A percentile compares a stretch with the other conserved stretches of the same genome.
Conservation (phyloP, 1,140 invertebrate species). For the Hirudo medicinalis region DNA sequence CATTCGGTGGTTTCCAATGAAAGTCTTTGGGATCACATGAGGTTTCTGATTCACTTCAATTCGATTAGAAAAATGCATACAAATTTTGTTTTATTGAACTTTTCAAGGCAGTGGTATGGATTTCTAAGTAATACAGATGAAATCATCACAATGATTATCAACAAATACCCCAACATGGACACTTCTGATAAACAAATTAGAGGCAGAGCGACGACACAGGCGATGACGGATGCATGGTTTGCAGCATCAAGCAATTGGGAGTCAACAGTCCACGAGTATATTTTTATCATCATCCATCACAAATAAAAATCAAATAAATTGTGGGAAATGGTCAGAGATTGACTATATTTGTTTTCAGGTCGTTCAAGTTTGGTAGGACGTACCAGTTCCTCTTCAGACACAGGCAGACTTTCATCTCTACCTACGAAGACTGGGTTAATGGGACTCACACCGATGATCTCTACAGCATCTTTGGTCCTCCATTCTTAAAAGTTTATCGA, state of each 20-base stretch:
- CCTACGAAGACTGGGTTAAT: slow-evolving; percentile 8
- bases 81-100: no score
- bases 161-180: slow-evolving; percentile 9
- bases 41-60: not conserved
- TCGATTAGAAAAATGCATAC: no score
- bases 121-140: slow-evolving; percentile 2
- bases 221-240: slow-evolving; percentile 10
- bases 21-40: slow-evolving; percentile 11
- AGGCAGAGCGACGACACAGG: not conserved
- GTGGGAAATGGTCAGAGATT: no score
- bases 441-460: slow-evolving; percentile 10
- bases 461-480: slow-evolving; percentile 12
- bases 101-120: no score
- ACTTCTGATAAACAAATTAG: not conserved
- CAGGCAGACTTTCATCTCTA: slow-evolving; percentile 8
- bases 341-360: not conserved
- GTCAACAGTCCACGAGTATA: not conserved
- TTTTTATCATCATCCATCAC: no score
- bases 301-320: no score
- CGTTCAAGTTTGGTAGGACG: not conserved
- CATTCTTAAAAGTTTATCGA: slow-evolving; percentile 8
- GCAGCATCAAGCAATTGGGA: slow-evolving; percentile 10
- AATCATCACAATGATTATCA: not conserved
- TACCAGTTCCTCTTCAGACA: slow-evolving; percentile 10
- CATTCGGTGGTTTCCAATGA: slow-evolving; percentile 1